phyloP scores from a whole-genome alignment of 2,797 vertebrate genomes.

The Dromococcyx pavoninus region DNA sequence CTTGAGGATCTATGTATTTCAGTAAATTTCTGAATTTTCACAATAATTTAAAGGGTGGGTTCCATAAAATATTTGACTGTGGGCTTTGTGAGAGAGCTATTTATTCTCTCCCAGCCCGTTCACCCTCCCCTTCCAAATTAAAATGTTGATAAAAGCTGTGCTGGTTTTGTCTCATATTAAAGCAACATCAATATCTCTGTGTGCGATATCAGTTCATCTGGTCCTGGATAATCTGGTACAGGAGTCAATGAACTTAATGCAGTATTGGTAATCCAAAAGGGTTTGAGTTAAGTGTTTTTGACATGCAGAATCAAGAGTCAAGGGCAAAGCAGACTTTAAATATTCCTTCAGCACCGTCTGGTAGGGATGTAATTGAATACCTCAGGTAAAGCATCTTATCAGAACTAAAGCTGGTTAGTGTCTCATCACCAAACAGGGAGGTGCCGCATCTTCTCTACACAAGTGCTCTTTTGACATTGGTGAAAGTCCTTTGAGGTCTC shows the following conservation, averaged over 20 bases:
- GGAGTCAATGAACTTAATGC: slow-evolving; percentile 68
- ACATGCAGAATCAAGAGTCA: slow-evolving; percentile 77
- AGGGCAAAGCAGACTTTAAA: slow-evolving; percentile 78
- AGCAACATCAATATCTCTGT: slow-evolving; percentile 47
- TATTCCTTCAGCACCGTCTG: slow-evolving; percentile 64
- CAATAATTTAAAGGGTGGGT: not conserved
- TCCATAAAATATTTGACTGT: not conserved
- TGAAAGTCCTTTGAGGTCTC: slow-evolving; percentile 51
- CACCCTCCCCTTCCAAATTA: not conserved
- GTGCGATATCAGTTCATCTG: slow-evolving; percentile 47
- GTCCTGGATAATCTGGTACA: slow-evolving; percentile 44
- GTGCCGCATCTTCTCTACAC: slow-evolving; percentile 40
- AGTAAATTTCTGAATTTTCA: slow-evolving; percentile 24
- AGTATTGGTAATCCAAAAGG: slow-evolving; percentile 72
- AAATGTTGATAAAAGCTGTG: slow-evolving; percentile 17
- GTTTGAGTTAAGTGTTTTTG: slow-evolving; percentile 79
- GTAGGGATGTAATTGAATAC: slow-evolving; percentile 76
- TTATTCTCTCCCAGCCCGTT: not conserved
- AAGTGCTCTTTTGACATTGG: slow-evolving; percentile 72
- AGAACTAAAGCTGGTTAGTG: slow-evolving; percentile 71
- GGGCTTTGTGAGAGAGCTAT: not conserved
- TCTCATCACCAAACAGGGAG: slow-evolving; percentile 58
- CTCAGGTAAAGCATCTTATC: slow-evolving; percentile 73
- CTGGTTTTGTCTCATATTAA: slow-evolving; percentile 50
- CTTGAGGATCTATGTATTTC: not conserved